Evolutionary conservation across 2,113 vertebrate genomes (phyloP).

Genomic region (Balaenoptera acutorostrata): DNA sequence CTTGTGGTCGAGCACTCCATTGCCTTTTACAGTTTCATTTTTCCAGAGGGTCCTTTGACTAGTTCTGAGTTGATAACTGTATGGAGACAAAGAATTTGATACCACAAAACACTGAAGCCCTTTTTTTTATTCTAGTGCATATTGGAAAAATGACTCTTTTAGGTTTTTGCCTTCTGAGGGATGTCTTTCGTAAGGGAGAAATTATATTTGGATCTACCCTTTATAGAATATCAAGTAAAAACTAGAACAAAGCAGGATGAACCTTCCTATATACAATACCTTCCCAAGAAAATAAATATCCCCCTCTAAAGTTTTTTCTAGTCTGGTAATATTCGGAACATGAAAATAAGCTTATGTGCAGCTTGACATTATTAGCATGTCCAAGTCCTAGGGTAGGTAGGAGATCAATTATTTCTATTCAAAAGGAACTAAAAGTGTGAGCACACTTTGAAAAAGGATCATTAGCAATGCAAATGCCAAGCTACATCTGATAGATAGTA

Average conservation of each 20-base stretch:
- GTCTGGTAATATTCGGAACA: background rate
- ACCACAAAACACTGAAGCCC: background rate
- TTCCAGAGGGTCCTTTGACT: slow-evolving; percentile 44
- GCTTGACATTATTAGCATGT: background rate
- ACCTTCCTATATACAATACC: background rate
- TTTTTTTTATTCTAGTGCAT: background rate
- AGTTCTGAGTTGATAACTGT: slow-evolving; percentile 40
- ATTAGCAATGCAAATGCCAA: slow-evolving; percentile 6
- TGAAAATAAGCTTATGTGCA: background rate
- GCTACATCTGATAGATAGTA: slow-evolving; percentile 4
- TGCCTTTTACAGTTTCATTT: slow-evolving; percentile 52
- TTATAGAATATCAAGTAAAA: background rate
- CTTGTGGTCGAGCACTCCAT: background rate
- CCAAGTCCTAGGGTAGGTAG: background rate
- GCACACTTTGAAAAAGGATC: background rate
- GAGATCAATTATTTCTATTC: background rate
- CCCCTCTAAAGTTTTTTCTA: background rate
- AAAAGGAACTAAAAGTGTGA: background rate
- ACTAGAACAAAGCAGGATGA: background rate
- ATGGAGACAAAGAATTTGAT: slow-evolving; percentile 55
- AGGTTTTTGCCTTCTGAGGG: slow-evolving; percentile 17
- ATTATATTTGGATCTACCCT: background rate
- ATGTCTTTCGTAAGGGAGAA: background rate
- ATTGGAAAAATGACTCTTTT: background rate
- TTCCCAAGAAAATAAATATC: background rate